A percentile compares a stretch with the other conserved stretches of the same genome.
These are phyloP conservation scores for Sesia apiformis DNA, from an alignment of 2,888 invertebrate genomes.

Conservation along the genomic window DNA sequence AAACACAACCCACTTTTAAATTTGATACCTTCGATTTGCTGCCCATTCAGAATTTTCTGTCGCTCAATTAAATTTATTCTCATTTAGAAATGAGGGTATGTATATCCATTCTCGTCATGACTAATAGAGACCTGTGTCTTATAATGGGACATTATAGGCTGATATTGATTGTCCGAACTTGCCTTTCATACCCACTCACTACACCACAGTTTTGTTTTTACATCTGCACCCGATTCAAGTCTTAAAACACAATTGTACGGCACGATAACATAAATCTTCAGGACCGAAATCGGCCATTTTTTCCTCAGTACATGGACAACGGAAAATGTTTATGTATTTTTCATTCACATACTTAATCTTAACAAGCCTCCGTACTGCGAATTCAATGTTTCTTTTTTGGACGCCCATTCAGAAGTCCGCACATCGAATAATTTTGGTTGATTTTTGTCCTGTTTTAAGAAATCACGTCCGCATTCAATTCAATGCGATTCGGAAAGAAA, in stretches of 20 bases:
- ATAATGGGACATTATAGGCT: too few relatives aligned
- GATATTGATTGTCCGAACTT: too few relatives aligned
- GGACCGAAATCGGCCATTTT: background rate
- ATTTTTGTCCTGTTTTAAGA: constrained; percentile 30
- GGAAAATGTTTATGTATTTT: constrained; percentile 21
- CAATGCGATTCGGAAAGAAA: constrained; percentile 33
- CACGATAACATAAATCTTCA: background rate
- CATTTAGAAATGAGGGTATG: too few relatives aligned
- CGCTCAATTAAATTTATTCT: too few relatives aligned
- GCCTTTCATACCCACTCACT: too few relatives aligned
- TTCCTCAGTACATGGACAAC: constrained; percentile 1
- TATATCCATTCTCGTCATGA: too few relatives aligned
- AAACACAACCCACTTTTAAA: too few relatives aligned
- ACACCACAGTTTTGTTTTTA: too few relatives aligned
- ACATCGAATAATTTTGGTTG: constrained; percentile 9
- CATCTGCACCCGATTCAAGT: too few relatives aligned
- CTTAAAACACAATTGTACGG: background rate
- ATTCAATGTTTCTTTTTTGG: constrained; percentile 11
- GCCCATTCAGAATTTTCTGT: too few relatives aligned
- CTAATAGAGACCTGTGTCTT: too few relatives aligned
- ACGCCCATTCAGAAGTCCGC: constrained; percentile 12
- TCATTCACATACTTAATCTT: constrained; percentile 23
- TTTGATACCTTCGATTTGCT: too few relatives aligned
- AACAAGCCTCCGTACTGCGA: constrained; percentile 16
- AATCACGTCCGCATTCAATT: constrained; percentile 47